Percentiles rank a stretch among this genome's conserved stretches.
Evolutionary conservation across 1,140 invertebrate genomes (phyloP).

Genomic region (Brachionus calyciflorus): DNA sequence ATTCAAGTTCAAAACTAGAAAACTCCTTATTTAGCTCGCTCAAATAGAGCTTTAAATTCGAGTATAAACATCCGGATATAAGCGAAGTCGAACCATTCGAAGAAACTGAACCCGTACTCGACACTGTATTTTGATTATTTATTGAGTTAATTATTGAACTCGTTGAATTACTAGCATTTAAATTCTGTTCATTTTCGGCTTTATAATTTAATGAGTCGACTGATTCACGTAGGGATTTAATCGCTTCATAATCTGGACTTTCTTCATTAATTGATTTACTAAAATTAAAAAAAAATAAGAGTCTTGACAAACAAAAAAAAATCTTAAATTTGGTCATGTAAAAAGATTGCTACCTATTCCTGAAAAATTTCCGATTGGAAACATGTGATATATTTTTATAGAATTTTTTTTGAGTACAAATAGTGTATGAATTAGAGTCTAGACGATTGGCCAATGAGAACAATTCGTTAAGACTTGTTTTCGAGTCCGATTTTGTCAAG

Average conservation of each 20-base stretch:
- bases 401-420: constrained; percentile 23
- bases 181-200: not conserved
- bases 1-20: not conserved
- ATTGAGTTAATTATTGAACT: constrained; percentile 8
- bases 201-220: constrained; percentile 23
- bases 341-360: constrained; percentile 23
- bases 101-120: not conserved
- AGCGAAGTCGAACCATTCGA: not conserved
- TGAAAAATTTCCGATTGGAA: not conserved
- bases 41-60: constrained; percentile 29
- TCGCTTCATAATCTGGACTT: constrained; percentile 38
- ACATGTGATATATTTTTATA: not conserved
- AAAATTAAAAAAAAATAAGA: constrained; percentile 4
- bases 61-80: constrained; percentile 15
- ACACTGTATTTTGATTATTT: not conserved
- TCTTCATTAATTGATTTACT: constrained; percentile 46
- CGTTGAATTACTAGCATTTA: not conserved
- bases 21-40: constrained; percentile 33
- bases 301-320: not conserved
- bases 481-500: constrained; percentile 28
- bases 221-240: constrained; percentile 10
- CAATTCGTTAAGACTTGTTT: not conserved
- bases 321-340: not conserved
- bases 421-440: constrained; percentile 3
- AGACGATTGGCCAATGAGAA: constrained; percentile 20